Conservation (phyloP, 2,113 vertebrate species). For the Saccopteryx leptura region DNA sequence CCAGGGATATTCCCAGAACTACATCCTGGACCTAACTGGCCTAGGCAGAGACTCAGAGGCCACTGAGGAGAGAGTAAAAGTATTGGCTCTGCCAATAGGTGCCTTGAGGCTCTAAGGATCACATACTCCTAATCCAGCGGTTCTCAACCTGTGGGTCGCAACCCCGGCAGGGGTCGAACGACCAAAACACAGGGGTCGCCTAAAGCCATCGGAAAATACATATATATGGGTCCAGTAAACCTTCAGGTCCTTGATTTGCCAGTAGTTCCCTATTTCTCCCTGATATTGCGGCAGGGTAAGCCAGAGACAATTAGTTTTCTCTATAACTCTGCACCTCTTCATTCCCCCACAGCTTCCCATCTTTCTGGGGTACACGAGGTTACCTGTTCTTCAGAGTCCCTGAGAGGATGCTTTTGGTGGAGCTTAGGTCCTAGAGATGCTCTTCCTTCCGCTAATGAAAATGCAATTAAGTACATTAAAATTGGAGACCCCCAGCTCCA, state of each 20-base stretch:
- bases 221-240: not conserved
- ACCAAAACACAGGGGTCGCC: no score
- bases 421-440: constrained; percentile 3
- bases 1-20: not conserved
- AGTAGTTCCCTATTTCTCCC: not conserved
- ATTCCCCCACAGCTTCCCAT: not conserved
- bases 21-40: not conserved
- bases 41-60: constrained; percentile 31
- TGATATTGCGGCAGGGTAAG: not conserved
- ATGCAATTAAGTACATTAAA: not conserved
- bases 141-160: no score
- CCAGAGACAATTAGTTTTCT: not conserved
- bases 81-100: not conserved
- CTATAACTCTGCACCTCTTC: not conserved
- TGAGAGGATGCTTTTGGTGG: not conserved
- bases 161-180: no score
- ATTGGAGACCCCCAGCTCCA: not conserved
- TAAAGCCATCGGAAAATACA: no score
- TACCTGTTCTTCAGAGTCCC: constrained; percentile 66
- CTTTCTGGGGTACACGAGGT: not conserved
- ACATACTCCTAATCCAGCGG: not conserved
- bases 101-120: not conserved
- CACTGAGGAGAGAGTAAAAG: not conserved
- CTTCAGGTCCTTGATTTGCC: not conserved
- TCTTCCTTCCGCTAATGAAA: constrained; percentile 55